Conservation (phyloP, 2,888 invertebrate genomes). For the Trachelus iudaicus region DNA sequence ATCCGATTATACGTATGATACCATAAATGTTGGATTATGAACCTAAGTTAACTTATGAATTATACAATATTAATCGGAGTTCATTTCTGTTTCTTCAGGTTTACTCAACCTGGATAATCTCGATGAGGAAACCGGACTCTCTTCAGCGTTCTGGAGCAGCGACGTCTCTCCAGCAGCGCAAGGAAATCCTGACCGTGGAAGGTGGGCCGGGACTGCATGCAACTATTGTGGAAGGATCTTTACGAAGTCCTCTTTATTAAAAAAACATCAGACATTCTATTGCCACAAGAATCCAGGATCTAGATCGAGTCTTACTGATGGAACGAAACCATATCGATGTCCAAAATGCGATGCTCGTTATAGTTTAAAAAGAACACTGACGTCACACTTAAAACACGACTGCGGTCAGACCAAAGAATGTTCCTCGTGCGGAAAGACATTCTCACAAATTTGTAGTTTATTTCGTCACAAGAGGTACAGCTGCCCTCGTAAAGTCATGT, state of each 20-base stretch:
- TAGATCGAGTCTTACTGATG: slow-evolving; percentile 32
- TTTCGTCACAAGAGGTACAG: slow-evolving; percentile 35
- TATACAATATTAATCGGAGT: not conserved
- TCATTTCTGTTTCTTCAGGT: not conserved
- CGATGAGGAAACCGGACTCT: not conserved
- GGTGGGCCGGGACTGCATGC: slow-evolving; percentile 22
- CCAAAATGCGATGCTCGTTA: slow-evolving; percentile 46
- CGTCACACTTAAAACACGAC: slow-evolving; percentile 50
- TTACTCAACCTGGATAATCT: not conserved
- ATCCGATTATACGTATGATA: not conserved
- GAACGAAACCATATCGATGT: slow-evolving; percentile 40
- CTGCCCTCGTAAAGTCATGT: not conserved
- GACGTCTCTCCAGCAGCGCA: not conserved
- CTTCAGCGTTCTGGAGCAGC: not conserved
- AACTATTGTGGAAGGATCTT: slow-evolving; percentile 43
- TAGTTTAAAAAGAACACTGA: slow-evolving; percentile 41
- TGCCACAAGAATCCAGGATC: slow-evolving; percentile 48
- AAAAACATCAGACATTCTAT: slow-evolving; percentile 33
- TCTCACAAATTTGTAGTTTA: slow-evolving; percentile 42
- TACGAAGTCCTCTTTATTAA: slow-evolving; percentile 31
- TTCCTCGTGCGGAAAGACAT: slow-evolving; percentile 40
- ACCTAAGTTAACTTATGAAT: not conserved
- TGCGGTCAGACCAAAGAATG: slow-evolving; percentile 47
- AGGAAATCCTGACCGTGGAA: not conserved
- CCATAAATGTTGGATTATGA: not conserved